Evolutionary conservation across 2,797 vertebrate species (phyloP).

Genomic region (Nothura maculosa): DNA sequence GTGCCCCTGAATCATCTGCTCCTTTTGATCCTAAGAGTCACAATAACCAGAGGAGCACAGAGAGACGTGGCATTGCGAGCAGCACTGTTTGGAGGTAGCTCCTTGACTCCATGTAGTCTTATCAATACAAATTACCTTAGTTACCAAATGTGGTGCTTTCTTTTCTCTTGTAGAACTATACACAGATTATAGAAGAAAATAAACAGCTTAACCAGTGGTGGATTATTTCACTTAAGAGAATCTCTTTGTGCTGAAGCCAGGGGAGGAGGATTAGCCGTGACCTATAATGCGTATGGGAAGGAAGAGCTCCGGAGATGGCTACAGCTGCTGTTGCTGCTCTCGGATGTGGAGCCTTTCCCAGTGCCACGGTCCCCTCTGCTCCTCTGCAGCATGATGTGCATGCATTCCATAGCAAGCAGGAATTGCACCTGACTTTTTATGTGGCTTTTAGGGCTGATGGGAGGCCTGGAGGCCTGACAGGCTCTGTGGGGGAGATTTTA

Average conservation of each 20-base stretch:
- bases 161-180: not conserved
- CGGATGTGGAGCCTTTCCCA: constrained; percentile 1
- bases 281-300: constrained; percentile 26
- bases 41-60: not conserved
- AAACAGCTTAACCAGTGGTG: constrained; percentile 13
- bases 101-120: not conserved
- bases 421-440: not conserved
- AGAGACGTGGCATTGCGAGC: accelerated
- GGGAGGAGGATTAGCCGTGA: constrained; percentile 53
- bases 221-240: constrained; percentile 56
- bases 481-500: not conserved
- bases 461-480: not conserved
- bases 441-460: not conserved
- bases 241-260: constrained; percentile 55
- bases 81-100: not conserved
- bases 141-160: not conserved
- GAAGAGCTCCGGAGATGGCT: constrained; percentile 31
- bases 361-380: not conserved
- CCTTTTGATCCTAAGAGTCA: not conserved
- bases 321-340: constrained; percentile 45
- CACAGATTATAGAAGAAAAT: not conserved
- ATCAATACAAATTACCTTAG: not conserved
- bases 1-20: constrained; percentile 6
- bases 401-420: not conserved
- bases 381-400: not conserved